These are phyloP conservation scores for Apamea epomidion DNA, from an alignment of 2,888 invertebrate species.

Conservation along the genomic window DNA sequence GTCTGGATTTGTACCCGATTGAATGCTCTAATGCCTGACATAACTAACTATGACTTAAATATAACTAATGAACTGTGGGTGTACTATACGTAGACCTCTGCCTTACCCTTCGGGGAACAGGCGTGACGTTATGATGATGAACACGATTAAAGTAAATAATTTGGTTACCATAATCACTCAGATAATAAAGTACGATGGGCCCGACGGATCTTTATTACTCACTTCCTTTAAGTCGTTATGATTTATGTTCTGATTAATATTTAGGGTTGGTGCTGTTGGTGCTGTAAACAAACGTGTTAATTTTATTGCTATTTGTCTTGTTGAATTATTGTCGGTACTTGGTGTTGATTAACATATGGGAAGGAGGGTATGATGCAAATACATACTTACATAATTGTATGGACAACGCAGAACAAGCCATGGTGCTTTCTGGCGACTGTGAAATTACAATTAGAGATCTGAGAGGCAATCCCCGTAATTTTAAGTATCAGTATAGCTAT, in stretches of 20 bases:
- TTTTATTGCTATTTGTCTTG: conserved; percentile 47
- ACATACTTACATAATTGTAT: background rate
- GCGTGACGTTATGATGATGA: background rate
- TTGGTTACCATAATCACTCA: conserved; percentile 37
- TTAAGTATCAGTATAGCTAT: background rate
- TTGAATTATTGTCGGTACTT: conserved; percentile 28
- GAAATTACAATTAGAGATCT: background rate
- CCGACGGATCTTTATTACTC: conserved; percentile 54
- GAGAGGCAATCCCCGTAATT: background rate
- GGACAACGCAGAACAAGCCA: background rate
- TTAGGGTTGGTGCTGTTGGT: conserved; percentile 44
- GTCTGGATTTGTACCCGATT: background rate
- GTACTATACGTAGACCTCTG: background rate
- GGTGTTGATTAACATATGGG: conserved; percentile 16
- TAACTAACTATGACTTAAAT: no score
- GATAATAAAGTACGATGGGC: conserved; percentile 34
- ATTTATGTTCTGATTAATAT: conserved; percentile 56
- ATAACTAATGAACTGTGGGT: background rate
- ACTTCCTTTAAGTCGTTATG: conserved; percentile 57
- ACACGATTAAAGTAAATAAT: conserved; percentile 38
- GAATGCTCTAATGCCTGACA: background rate
- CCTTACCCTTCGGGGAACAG: background rate
- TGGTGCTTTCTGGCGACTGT: background rate
- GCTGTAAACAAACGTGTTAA: conserved; percentile 40
- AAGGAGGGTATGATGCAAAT: background rate